phyloP scores from a whole-genome alignment of 2,113 vertebrate species.

The Noctilio leporinus region DNA sequence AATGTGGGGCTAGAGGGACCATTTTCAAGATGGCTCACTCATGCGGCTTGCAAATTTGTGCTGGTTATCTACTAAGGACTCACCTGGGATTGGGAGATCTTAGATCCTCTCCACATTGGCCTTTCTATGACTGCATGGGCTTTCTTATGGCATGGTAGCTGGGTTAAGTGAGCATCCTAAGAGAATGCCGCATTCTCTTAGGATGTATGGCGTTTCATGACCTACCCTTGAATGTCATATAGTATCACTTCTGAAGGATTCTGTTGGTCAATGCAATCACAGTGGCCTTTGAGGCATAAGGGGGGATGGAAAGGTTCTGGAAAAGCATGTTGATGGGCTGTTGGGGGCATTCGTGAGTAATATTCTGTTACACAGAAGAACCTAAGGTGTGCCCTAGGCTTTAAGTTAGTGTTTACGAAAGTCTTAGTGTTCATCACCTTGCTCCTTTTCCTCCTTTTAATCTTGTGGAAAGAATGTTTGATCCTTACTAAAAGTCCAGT shows the following conservation, averaged over 20 bases:
- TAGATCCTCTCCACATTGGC: not conserved
- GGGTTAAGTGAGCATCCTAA: not conserved
- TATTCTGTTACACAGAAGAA: not conserved
- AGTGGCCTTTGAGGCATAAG: not conserved
- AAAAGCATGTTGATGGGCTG: not conserved
- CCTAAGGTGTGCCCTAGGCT: not conserved
- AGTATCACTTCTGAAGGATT: not conserved
- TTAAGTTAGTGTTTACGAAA: not conserved
- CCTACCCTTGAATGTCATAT: not conserved
- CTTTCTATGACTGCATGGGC: not conserved
- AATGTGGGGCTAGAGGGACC: not conserved
- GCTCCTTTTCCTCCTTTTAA: not conserved
- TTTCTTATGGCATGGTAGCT: not conserved
- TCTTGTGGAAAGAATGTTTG: not conserved
- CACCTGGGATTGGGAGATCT: not conserved
- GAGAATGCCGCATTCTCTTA: not conserved
- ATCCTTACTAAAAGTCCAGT: not conserved
- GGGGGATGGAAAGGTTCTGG: not conserved
- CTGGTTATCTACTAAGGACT: not conserved
- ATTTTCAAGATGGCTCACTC: slow-evolving; percentile 2
- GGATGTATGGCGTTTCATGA: not conserved
- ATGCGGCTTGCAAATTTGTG: not conserved
- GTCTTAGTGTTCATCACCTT: not conserved
- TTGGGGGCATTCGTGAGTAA: not conserved
- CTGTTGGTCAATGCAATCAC: not conserved